Conservation (phyloP, 1,140 invertebrate species). For the Drosophila kanapiae region DNA sequence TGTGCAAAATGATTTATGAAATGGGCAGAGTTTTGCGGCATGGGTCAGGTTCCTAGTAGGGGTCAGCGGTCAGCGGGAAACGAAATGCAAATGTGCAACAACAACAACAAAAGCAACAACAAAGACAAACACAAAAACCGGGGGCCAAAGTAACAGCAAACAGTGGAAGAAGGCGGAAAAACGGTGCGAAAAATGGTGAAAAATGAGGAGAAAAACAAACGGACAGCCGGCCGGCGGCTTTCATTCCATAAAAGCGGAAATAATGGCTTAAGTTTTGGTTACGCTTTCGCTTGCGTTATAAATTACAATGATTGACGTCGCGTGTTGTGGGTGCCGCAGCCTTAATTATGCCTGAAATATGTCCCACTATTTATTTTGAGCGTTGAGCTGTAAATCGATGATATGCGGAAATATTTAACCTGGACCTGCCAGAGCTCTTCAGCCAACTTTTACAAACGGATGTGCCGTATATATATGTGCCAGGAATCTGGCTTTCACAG, state of each 20-base stretch:
- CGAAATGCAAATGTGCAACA: constrained; percentile 52
- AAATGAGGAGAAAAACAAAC: constrained; percentile 26
- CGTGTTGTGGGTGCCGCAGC: constrained; percentile 28
- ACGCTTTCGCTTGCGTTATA: constrained; percentile 52
- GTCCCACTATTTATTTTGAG: constrained; percentile 42
- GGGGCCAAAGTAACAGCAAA: constrained; percentile 26
- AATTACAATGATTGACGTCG: constrained; percentile 75
- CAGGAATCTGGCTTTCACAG: constrained; percentile 15
- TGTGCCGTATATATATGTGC: not conserved
- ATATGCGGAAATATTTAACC: constrained; percentile 29
- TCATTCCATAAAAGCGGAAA: constrained; percentile 64
- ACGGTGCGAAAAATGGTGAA: not conserved
- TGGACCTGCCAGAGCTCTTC: not conserved
- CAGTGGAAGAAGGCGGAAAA: constrained; percentile 13
- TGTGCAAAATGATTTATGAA: constrained; percentile 73
- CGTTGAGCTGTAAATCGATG: constrained; percentile 16
- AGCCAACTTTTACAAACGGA: not conserved
- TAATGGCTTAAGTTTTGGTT: constrained; percentile 68
- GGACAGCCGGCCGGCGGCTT: constrained; percentile 31
- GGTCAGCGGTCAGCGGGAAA: constrained; percentile 23
- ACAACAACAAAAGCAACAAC: constrained; percentile 20
- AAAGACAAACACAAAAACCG: constrained; percentile 13
- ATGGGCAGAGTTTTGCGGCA: constrained; percentile 53
- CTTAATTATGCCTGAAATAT: constrained; percentile 53
- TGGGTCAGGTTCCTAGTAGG: constrained; percentile 14